A percentile compares a stretch with the other conserved stretches of the same genome.
Evolutionary conservation across 2,797 vertebrate species (phyloP).

Genomic region (Kryptopterus vitreolus): DNA sequence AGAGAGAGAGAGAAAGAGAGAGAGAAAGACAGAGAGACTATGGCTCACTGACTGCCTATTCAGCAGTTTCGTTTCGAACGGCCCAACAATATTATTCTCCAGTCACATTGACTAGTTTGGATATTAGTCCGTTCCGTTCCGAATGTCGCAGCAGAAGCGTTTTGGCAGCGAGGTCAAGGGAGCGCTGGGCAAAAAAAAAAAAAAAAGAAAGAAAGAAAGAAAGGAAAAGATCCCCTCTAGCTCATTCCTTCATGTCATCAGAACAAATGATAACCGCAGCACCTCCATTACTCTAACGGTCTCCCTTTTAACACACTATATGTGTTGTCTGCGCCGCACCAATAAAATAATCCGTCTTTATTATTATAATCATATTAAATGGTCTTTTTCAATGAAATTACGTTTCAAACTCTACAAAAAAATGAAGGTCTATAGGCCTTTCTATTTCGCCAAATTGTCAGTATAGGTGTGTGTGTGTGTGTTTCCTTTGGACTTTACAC

Average conservation of each 20-base stretch:
- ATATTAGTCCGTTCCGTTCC: conserved; percentile 62
- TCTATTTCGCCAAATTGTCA: conserved; percentile 45
- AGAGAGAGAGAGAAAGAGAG: conserved; percentile 13
- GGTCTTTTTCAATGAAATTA: too few species aligned
- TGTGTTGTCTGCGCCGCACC: neutral
- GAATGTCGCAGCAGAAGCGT: conserved; percentile 59
- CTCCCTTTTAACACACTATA: too few species aligned
- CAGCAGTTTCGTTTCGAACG: conserved; percentile 56
- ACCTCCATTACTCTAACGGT: conserved; percentile 56
- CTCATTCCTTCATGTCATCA: conserved; percentile 60
- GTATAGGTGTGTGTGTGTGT: conserved; percentile 33
- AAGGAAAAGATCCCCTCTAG: conserved; percentile 56
- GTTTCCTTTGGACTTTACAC: conserved; percentile 38
- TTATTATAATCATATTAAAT: neutral
- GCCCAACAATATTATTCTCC: conserved; percentile 56
- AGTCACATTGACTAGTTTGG: conserved; percentile 58
- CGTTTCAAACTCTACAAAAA: too few species aligned
- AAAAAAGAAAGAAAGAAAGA: conserved; percentile 17
- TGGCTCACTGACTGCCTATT: conserved; percentile 58
- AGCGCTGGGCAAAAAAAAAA: neutral
- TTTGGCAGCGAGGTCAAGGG: conserved; percentile 57
- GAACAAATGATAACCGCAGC: conserved; percentile 65
- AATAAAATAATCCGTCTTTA: neutral
- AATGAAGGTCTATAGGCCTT: conserved; percentile 14
- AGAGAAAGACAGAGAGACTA: conserved; percentile 37